Percentiles rank a stretch among this genome's conserved stretches.
phyloP scores from a whole-genome alignment of 2,797 vertebrate genomes.

The Takifugu ocellatus region DNA sequence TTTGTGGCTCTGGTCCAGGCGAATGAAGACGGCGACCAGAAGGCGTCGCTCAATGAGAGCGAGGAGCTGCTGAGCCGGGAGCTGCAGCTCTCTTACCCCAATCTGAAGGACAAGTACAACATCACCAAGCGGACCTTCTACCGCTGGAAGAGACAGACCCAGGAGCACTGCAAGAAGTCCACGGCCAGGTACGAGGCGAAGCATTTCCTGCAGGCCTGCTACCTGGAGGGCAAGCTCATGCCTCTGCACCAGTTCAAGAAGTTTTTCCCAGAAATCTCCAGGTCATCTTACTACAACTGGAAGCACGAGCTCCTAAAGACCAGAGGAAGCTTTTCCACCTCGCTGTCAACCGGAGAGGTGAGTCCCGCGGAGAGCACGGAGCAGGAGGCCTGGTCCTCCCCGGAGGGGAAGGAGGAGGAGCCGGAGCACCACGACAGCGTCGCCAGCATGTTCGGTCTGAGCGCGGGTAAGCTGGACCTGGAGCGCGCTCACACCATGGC shows the following conservation, averaged over 20 bases:
- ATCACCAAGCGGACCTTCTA: constrained; percentile 95
- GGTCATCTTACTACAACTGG: constrained; percentile 95
- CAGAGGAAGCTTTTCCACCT: constrained; percentile 65
- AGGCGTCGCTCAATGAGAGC: constrained; percentile 64
- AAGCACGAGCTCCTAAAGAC: constrained; percentile 86
- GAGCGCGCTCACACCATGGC: constrained; percentile 70
- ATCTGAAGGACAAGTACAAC: constrained; percentile 84
- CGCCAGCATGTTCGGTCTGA: constrained; percentile 64
- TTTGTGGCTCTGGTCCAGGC: constrained; percentile 86
- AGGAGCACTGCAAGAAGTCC: constrained; percentile 86
- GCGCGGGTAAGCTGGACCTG: constrained; percentile 52
- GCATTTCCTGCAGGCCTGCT: constrained; percentile 89
- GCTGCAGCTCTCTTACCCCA: constrained; percentile 81
- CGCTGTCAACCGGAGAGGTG: constrained; percentile 65
- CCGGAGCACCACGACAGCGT: constrained; percentile 58
- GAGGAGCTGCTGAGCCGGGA: constrained; percentile 77
- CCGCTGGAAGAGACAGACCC: constrained; percentile 90
- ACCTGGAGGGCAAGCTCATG: constrained; percentile 83
- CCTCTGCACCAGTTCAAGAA: constrained; percentile 88
- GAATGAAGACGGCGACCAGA: constrained; percentile 64
- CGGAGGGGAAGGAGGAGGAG: constrained; percentile 61
- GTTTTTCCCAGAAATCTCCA: constrained; percentile 90
- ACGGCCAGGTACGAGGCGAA: constrained; percentile 91
- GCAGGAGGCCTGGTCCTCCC: constrained; percentile 76
- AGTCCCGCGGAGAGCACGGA: constrained; percentile 73